These are phyloP conservation scores for Chiroxiphia lanceolata DNA, from an alignment of 2,797 vertebrate genomes.

Conservation along the genomic window DNA sequence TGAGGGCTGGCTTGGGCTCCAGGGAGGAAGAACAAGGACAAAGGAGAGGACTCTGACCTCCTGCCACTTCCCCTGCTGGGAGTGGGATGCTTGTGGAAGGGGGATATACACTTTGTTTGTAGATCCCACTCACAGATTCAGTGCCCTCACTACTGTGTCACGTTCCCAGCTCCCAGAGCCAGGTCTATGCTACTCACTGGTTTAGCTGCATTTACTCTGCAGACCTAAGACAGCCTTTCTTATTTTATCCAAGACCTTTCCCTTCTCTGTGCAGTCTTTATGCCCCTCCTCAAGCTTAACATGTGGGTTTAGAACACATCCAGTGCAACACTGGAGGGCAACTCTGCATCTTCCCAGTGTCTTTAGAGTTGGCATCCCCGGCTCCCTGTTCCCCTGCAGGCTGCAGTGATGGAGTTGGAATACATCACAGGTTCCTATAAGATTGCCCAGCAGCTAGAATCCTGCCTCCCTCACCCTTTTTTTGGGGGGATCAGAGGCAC, in stretches of 20 bases:
- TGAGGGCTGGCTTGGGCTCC: background rate
- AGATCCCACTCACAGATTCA: background rate
- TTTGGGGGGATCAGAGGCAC: background rate
- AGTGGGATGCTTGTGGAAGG: background rate
- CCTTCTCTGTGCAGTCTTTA: background rate
- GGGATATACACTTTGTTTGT: no score
- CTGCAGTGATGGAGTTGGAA: background rate
- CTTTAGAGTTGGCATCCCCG: background rate
- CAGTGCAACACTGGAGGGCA: background rate
- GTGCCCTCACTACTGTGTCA: background rate
- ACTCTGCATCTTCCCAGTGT: background rate
- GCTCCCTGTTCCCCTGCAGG: background rate
- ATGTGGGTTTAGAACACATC: background rate
- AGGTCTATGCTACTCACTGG: accelerated
- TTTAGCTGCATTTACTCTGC: background rate
- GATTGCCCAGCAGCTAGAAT: background rate
- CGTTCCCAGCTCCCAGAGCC: background rate
- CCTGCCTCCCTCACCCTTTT: background rate
- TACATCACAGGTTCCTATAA: background rate
- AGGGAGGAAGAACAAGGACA: background rate
- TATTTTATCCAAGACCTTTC: background rate
- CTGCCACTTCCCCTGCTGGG: background rate
- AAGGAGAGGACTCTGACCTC: background rate
- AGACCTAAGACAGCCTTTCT: background rate
- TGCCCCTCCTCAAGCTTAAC: accelerated